Percentiles rank a stretch among this genome's conserved stretches.
phyloP scores from a whole-genome alignment of 2,888 invertebrate genomes.

The Acronicta leporina region DNA sequence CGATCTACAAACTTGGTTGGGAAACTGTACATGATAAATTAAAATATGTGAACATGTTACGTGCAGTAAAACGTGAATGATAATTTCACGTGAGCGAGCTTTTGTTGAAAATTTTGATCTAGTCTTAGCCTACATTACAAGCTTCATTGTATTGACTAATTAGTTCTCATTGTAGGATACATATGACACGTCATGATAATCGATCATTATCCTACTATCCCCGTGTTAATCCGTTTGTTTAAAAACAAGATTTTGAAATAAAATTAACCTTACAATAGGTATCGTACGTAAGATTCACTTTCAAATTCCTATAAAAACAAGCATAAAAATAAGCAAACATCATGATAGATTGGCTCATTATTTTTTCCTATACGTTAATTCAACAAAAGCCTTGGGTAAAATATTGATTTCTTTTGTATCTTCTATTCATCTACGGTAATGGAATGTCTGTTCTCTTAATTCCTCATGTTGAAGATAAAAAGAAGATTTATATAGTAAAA shows the following conservation, averaged over 20 bases:
- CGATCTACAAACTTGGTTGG: constrained; percentile 6
- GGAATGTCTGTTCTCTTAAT: constrained; percentile 6
- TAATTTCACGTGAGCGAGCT: constrained; percentile 37
- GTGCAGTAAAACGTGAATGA: constrained; percentile 29
- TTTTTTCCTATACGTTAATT: constrained; percentile 19
- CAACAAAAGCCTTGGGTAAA: constrained; percentile 22
- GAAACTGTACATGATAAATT: constrained; percentile 7
- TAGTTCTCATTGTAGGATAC: constrained; percentile 3
- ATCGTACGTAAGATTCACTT: constrained; percentile 4
- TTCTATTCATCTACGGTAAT: constrained; percentile 18
- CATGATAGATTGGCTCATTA: constrained; percentile 18
- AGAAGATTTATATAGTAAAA: constrained; percentile 2
- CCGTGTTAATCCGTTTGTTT: neutral
- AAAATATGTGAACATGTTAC: constrained; percentile 1
- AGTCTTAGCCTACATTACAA: constrained; percentile 12
- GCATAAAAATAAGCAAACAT: constrained; percentile 15
- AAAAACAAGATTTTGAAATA: neutral
- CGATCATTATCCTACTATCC: constrained; percentile 1
- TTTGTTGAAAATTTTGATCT: constrained; percentile 34
- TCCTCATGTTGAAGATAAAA: constrained; percentile 10
- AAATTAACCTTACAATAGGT: neutral
- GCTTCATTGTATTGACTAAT: constrained; percentile 6
- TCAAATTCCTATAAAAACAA: constrained; percentile 11
- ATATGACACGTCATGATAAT: neutral
- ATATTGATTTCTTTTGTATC: constrained; percentile 20